Evolutionary conservation across 2,797 vertebrate genomes (phyloP).

Genomic region (Chrysolophus pictus): DNA sequence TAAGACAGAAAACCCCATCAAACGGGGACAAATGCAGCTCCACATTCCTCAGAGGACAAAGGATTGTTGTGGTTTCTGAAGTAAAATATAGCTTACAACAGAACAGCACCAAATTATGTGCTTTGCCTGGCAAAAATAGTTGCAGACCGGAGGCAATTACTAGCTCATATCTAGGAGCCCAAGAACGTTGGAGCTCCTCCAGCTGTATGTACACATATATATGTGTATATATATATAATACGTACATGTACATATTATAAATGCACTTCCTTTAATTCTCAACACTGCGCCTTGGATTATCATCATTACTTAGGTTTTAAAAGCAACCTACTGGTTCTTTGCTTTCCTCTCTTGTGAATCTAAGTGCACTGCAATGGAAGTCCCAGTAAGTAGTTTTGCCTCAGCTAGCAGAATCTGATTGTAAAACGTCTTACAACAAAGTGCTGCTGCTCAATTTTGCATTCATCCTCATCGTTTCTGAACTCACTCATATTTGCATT

Average conservation of each 20-base stretch:
- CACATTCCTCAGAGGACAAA: not conserved
- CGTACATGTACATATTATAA: not conserved
- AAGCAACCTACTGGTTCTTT: not conserved
- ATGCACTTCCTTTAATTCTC: not conserved
- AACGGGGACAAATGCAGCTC: not conserved
- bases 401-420: not conserved
- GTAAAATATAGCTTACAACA: slow-evolving; percentile 67
- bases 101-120: slow-evolving; percentile 43
- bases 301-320: not conserved
- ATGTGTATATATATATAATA: too few relatives aligned
- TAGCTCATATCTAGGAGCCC: slow-evolving; percentile 43
- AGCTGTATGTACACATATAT: not conserved
- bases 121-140: slow-evolving; percentile 63
- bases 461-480: not conserved
- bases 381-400: not conserved
- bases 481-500: not conserved
- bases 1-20: slow-evolving; percentile 44
- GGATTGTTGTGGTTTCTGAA: slow-evolving; percentile 68
- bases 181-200: slow-evolving; percentile 45
- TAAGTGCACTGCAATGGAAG: not conserved
- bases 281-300: not conserved
- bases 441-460: not conserved
- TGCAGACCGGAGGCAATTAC: slow-evolving; percentile 68
- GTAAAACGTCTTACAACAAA: not conserved
- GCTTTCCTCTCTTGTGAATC: not conserved